Percentiles rank a stretch among this genome's conserved stretches.
These are phyloP conservation scores for Acestrorhynchus altus DNA, from an alignment of 2,797 vertebrate species.

Conservation along the genomic window DNA sequence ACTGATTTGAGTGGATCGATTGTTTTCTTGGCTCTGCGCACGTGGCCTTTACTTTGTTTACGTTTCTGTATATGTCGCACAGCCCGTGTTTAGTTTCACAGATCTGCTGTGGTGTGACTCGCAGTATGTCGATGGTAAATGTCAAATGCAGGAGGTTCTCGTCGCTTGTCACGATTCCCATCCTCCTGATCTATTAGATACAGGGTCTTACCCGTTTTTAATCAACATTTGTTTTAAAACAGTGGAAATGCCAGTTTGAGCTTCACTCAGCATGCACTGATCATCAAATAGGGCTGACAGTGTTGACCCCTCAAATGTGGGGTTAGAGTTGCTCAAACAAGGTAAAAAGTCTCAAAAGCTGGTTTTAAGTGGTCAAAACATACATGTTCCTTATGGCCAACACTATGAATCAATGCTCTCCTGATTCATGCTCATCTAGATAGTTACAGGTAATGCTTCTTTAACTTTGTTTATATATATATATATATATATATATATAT, in stretches of 20 bases:
- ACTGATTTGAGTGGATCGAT: too few relatives aligned
- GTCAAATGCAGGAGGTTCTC: neutral
- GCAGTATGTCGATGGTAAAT: neutral
- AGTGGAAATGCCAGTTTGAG: too few relatives aligned
- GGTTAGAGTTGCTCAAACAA: too few relatives aligned
- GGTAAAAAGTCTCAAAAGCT: neutral
- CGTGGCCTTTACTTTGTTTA: neutral
- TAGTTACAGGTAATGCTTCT: slow-evolving; percentile 22
- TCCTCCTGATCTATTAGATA: too few relatives aligned
- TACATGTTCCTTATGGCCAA: neutral
- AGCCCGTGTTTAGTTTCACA: neutral
- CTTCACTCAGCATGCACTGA: too few relatives aligned
- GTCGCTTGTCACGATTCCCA: neutral
- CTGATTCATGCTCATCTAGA: slow-evolving; percentile 22
- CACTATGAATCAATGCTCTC: slow-evolving; percentile 15
- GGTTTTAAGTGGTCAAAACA: neutral
- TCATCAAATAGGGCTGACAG: neutral
- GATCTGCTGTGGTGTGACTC: neutral
- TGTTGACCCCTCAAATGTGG: neutral
- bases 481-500: too few relatives aligned
- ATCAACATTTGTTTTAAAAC: too few relatives aligned
- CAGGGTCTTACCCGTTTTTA: too few relatives aligned
- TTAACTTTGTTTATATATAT: neutral
- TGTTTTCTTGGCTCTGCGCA: too few relatives aligned
- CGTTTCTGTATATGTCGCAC: neutral